A percentile compares a stretch with the other conserved stretches of the same genome.
phyloP scores from a whole-genome alignment of 2,113 vertebrate genomes.

The Phylloscopus trochiloides region DNA sequence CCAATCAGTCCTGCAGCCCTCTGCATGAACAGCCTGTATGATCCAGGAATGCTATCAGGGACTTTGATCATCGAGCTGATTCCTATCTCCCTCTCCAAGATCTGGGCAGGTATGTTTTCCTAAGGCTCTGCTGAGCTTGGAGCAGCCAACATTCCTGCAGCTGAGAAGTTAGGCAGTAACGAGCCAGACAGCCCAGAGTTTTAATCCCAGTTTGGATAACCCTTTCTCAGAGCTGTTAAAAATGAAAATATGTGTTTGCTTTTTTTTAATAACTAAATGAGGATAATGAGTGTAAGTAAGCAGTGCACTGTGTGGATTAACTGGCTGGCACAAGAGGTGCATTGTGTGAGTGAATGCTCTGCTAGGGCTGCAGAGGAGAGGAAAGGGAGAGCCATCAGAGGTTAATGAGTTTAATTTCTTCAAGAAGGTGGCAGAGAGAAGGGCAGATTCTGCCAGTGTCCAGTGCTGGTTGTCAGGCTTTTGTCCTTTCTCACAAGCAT shows the following conservation, averaged over 20 bases:
- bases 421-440: neutral
- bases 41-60: neutral
- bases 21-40: neutral
- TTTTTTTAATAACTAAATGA: neutral
- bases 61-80: neutral
- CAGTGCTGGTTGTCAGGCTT: neutral
- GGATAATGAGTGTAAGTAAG: neutral
- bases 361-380: neutral
- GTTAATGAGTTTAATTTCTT: neutral
- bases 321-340: neutral
- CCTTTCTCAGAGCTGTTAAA: neutral
- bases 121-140: neutral
- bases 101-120: neutral
- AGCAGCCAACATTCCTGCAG: neutral
- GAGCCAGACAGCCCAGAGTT: neutral
- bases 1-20: neutral
- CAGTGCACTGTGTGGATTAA: neutral
- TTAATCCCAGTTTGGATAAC: neutral
- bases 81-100: neutral
- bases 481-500: neutral
- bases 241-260: neutral
- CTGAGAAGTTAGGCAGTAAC: neutral
- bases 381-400: neutral
- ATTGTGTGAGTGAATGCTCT: neutral
- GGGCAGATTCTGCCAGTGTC: neutral